These are phyloP conservation scores for Chrysochloris asiatica DNA, from an alignment of 2,113 vertebrate species.

Conservation along the genomic window DNA sequence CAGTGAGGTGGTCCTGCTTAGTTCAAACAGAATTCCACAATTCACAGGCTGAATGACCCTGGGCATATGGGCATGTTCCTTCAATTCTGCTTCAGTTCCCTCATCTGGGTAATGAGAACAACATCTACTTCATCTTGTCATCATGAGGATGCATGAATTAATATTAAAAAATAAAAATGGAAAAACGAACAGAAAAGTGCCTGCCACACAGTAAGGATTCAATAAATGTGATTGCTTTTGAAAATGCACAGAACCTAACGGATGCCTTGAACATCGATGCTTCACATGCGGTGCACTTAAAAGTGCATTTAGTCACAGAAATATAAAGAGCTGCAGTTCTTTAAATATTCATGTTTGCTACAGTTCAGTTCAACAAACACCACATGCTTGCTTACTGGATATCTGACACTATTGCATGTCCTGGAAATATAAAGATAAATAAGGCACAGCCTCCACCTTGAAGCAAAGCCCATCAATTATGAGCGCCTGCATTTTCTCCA, in stretches of 20 bases:
- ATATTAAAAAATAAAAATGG: background rate
- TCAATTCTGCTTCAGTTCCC: background rate
- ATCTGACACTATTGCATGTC: background rate
- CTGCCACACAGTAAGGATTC: background rate
- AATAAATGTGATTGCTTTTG: background rate
- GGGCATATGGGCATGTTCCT: background rate
- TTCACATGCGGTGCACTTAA: background rate
- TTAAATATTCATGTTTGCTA: background rate
- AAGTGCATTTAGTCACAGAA: background rate
- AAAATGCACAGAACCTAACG: background rate
- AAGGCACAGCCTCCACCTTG: background rate
- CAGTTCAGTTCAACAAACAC: background rate
- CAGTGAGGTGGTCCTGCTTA: background rate
- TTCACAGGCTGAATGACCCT: background rate
- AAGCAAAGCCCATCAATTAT: slow-evolving; percentile 4
- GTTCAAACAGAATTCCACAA: background rate
- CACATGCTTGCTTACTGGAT: background rate
- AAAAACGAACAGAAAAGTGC: background rate
- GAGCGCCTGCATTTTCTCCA: slow-evolving; percentile 1
- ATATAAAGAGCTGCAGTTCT: background rate
- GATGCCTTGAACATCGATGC: background rate
- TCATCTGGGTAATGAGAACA: background rate
- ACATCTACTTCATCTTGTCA: background rate
- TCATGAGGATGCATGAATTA: background rate
- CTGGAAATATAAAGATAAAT: slow-evolving; percentile 16